phyloP scores from a whole-genome alignment of 2,113 vertebrate species.

The Thamnaconus septentrionalis region DNA sequence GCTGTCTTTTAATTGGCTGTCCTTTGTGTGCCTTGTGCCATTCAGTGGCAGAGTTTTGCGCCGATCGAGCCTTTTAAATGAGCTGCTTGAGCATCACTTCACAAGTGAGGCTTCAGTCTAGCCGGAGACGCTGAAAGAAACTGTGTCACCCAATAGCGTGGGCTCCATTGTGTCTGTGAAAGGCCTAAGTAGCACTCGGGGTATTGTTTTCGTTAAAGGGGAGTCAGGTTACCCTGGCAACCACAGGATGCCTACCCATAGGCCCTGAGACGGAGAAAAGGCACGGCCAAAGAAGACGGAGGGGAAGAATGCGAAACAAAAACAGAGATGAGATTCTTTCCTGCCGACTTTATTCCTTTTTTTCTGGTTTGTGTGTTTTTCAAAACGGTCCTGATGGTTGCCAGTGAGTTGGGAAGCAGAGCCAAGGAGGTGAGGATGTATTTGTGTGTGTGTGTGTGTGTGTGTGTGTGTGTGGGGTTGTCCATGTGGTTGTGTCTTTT shows the following conservation, averaged over 20 bases:
- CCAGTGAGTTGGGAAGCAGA: constrained; percentile 33
- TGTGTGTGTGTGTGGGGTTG: constrained; percentile 18
- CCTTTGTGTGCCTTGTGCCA: constrained; percentile 22
- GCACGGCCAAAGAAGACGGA: constrained; percentile 43
- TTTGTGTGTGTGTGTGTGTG: constrained; percentile 30
- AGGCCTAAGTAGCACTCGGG: constrained; percentile 54
- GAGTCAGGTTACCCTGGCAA: constrained; percentile 73
- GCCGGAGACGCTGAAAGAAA: constrained; percentile 57
- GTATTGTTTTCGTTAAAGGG: constrained; percentile 72
- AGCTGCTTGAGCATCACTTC: constrained; percentile 47
- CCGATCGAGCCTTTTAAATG: constrained; percentile 43
- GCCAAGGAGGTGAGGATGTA: constrained; percentile 51
- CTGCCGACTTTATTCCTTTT: constrained; percentile 40
- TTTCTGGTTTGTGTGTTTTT: constrained; percentile 43
- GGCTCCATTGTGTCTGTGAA: constrained; percentile 67
- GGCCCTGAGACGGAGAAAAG: constrained; percentile 59
- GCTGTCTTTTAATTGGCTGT: constrained; percentile 10
- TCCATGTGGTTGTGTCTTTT: constrained; percentile 11
- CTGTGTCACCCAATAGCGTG: constrained; percentile 68
- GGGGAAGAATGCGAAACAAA: constrained; percentile 60
- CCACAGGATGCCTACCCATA: constrained; percentile 65
- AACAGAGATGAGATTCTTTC: constrained; percentile 37
- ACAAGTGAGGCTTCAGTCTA: constrained; percentile 42
- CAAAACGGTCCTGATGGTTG: constrained; percentile 39
- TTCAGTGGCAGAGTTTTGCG: constrained; percentile 29